phyloP scores from a whole-genome alignment of 2,797 vertebrate genomes.

The Hippoglossus hippoglossus region DNA sequence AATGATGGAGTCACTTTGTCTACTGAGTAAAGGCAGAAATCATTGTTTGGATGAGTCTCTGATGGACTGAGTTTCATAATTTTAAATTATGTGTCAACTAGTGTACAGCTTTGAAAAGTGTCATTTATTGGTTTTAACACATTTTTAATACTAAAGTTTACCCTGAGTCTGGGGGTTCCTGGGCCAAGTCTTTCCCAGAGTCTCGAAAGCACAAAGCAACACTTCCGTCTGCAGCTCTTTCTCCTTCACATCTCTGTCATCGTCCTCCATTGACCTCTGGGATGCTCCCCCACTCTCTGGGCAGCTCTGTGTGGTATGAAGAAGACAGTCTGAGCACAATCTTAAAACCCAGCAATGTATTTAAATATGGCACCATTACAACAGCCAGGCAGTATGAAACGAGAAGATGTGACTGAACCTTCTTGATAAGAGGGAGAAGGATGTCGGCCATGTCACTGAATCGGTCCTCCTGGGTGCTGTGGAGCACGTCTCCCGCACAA shows the following conservation, averaged over 20 bases:
- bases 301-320: slow-evolving; percentile 82
- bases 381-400: not conserved
- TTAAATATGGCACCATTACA: not conserved
- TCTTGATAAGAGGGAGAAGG: slow-evolving; percentile 93
- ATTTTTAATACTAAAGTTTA: slow-evolving; percentile 51
- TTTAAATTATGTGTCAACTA: too few relatives aligned
- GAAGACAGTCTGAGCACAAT: not conserved
- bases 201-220: slow-evolving; percentile 93
- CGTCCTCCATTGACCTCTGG: slow-evolving; percentile 65
- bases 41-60: not conserved
- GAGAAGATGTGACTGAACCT: slow-evolving; percentile 79
- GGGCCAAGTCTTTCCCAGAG: slow-evolving; percentile 95
- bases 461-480: slow-evolving; percentile 89
- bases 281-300: slow-evolving; percentile 75
- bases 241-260: slow-evolving; percentile 86
- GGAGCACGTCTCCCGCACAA: slow-evolving; percentile 88
- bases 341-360: not conserved
- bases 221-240: slow-evolving; percentile 90
- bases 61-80: not conserved
- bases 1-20: not conserved
- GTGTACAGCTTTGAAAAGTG: too few relatives aligned
- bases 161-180: slow-evolving; percentile 88
- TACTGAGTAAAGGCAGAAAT: not conserved
- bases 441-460: slow-evolving; percentile 91
- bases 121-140: too few relatives aligned